Percentiles rank a stretch among this genome's conserved stretches.
Conservation (phyloP, 1,140 invertebrate species). For the Atta texana region DNA sequence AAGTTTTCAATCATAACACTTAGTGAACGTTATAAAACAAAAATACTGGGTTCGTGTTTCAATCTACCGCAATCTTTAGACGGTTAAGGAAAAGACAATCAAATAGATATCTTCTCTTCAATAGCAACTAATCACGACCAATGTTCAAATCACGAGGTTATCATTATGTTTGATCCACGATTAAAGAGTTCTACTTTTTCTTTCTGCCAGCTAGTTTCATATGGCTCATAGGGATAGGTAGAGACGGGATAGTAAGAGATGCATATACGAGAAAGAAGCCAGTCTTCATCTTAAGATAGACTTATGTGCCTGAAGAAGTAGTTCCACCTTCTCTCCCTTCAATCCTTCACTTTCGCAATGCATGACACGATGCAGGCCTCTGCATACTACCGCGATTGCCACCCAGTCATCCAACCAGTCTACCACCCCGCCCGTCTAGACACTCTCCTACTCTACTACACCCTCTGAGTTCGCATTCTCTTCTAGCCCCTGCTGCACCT, state of each 20-base stretch:
- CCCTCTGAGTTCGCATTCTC: constrained; percentile 75
- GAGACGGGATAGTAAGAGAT: constrained; percentile 9
- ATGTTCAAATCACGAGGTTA: constrained; percentile 56
- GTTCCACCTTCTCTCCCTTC: constrained; percentile 46
- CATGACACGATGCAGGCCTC: constrained; percentile 66
- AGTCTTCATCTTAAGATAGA: constrained; percentile 74
- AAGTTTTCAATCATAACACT: constrained; percentile 48
- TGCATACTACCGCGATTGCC: constrained; percentile 72
- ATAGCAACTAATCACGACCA: constrained; percentile 52
- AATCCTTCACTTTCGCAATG: constrained; percentile 56
- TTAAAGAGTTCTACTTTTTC: constrained; percentile 65
- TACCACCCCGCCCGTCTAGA: constrained; percentile 84
- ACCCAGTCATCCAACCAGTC: constrained; percentile 76
- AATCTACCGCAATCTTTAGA: constrained; percentile 13
- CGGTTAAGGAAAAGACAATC: constrained; percentile 44
- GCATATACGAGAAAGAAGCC: constrained; percentile 24
- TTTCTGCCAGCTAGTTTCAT: constrained; percentile 68
- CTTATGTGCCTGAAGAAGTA: constrained; percentile 71
- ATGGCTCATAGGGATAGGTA: constrained; percentile 5
- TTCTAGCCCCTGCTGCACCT: constrained; percentile 67
- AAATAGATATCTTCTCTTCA: constrained; percentile 41
- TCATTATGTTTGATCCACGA: constrained; percentile 70
- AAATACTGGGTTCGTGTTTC: constrained; percentile 25
- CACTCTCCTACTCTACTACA: constrained; percentile 84
- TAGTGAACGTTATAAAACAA: constrained; percentile 20